These are phyloP conservation scores for Ochropleura plecta DNA, from an alignment of 2,888 invertebrate species.

Conservation along the genomic window DNA sequence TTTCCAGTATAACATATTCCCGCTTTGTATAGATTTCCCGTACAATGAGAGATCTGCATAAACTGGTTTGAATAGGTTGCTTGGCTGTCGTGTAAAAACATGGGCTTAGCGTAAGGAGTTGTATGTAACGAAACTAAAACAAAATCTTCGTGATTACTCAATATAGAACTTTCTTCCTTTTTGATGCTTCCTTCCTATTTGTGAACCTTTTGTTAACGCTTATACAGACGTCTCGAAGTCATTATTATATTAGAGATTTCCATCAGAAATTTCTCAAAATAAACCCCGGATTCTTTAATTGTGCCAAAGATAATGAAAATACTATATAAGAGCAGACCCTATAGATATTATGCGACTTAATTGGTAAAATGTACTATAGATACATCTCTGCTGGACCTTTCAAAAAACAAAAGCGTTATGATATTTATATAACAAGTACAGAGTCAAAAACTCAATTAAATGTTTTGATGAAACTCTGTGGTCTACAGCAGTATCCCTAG, in stretches of 20 bases:
- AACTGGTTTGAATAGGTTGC: too few relatives aligned
- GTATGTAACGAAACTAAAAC: neutral
- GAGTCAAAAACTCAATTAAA: slow-evolving; percentile 7
- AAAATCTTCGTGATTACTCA: neutral
- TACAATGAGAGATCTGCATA: too few relatives aligned
- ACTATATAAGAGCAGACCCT: too few relatives aligned
- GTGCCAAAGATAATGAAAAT: neutral
- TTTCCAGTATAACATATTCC: too few relatives aligned
- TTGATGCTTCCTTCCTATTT: neutral
- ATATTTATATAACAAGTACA: neutral
- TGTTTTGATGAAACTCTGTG: slow-evolving; percentile 1
- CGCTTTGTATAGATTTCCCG: too few relatives aligned
- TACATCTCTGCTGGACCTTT: neutral
- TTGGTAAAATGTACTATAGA: neutral
- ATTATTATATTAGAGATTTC: neutral
- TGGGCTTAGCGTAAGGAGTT: neutral
- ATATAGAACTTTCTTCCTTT: neutral
- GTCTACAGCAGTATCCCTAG: neutral
- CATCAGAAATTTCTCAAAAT: neutral
- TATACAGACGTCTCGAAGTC: neutral
- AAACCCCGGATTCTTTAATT: neutral
- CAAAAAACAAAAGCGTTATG: neutral
- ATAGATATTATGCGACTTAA: neutral
- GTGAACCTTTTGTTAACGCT: neutral
- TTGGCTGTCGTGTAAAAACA: neutral